Base-by-base conservation (phyloP, 2,797 vertebrate species). In the Fringilla coelebs region DNA sequence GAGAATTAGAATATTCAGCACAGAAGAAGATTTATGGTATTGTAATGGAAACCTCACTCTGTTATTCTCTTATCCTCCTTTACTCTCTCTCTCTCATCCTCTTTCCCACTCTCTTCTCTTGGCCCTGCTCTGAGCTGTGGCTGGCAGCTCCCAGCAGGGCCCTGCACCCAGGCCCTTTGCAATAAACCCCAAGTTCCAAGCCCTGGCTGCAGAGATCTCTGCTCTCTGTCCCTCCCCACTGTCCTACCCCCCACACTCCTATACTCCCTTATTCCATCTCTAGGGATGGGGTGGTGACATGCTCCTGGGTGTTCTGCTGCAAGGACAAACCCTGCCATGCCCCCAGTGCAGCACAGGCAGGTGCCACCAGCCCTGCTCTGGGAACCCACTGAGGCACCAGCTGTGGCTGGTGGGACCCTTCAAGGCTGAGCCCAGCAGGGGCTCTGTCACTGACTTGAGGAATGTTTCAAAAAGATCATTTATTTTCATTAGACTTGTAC, bases 401-500 rank as follows among this genome's bases (percentile, higher is more conserved):
- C 15, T 13, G 3, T 16, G 84, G 41, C 63, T 36, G 29, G 21
- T 31, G 63, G 78, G 14, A 68, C 74, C 49, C 55, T 32, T 28
- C 0, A 1, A 24, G 28, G 62, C 77, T 41, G 70, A 40, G 76
- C 52, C 58, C 60, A 58, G 57, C 7, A 6, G 9, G 22, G 83
- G 32, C 58, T 83, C 84, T 7, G 2, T 57, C 94, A 94, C 74
- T 63, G 92, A 88, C 89, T 86, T 77, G 78, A 94, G 84, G 76
- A 62, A 93, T 34, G 78, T 66, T 95, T 94, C 94, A 93, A 84
- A 83, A 58, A 80, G 78, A 93, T 95, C 57, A 82, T 97, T 95
- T 94, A 31, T 97, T 97, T 96, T 92, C 96, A 93, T 96, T 95
- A 96, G 60, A 29, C 81, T 88, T 83, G 87, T 94, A 92, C 65